Percentiles rank a stretch among this genome's conserved stretches.
Conservation (phyloP, 2,113 vertebrate species). For the Dipodomys ordii region DNA sequence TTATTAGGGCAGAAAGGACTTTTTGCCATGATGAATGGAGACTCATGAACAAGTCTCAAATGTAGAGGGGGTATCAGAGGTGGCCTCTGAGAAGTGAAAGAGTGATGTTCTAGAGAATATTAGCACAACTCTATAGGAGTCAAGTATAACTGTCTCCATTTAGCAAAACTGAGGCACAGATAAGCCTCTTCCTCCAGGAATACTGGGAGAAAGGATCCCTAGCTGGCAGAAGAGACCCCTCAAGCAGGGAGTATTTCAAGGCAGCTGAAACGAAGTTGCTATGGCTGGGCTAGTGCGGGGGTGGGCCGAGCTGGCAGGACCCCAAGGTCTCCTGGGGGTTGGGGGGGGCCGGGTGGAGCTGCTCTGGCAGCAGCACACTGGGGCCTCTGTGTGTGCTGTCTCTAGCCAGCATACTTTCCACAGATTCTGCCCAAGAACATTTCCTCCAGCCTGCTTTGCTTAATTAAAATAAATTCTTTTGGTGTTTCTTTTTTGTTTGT, state of each 20-base stretch:
- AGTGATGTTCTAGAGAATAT: conserved; percentile 41
- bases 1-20: no score
- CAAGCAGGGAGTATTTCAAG: conserved; percentile 12
- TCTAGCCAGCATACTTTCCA: conserved; percentile 74
- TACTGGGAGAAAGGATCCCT: neutral
- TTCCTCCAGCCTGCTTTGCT: conserved; percentile 65
- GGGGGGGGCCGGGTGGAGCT: conserved; percentile 54
- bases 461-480: conserved; percentile 55
- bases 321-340: conserved; percentile 54
- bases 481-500: neutral
- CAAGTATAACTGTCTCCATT: neutral
- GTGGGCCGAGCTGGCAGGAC: conserved; percentile 24
- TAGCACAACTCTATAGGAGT: neutral
- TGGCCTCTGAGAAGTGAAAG: conserved; percentile 33
- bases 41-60: conserved; percentile 41
- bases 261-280: conserved; percentile 49
- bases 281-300: conserved; percentile 28
- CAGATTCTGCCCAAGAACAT: conserved; percentile 66
- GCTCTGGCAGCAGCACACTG: conserved; percentile 69
- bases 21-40: neutral
- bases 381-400: conserved; percentile 64
- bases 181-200: conserved; percentile 53
- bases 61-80: neutral
- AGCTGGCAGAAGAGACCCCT: conserved; percentile 39
- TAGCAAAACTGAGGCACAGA: conserved; percentile 43